Evolutionary conservation across 2,113 vertebrate genomes (phyloP).

Genomic region (Platanista minor): DNA sequence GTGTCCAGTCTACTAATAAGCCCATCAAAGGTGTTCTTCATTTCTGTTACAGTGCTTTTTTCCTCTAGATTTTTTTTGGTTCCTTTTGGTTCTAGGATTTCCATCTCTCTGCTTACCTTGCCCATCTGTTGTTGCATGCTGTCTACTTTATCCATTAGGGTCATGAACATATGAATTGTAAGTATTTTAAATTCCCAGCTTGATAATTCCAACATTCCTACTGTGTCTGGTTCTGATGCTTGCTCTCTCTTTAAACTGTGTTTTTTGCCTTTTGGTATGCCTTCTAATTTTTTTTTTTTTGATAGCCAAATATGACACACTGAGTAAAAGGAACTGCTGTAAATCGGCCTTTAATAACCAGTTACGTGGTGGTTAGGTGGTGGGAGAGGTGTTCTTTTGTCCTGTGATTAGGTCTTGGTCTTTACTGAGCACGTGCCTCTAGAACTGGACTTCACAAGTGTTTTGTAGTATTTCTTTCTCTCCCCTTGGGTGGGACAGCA

Average conservation of each 20-base stretch:
- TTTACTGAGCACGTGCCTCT: too few relatives aligned
- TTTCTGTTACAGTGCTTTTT: background rate
- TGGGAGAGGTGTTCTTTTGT: fast-evolving
- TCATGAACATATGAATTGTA: too few relatives aligned
- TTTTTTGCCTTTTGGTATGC: background rate
- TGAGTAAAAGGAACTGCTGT: background rate
- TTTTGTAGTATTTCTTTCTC: background rate
- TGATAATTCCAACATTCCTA: background rate
- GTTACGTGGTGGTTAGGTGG: too few relatives aligned
- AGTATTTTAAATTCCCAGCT: background rate
- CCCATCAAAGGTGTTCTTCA: background rate
- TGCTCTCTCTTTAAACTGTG: background rate
- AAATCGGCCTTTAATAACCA: background rate
- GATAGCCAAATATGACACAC: too few relatives aligned
- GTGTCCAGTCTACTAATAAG: too few relatives aligned
- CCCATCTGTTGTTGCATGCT: too few relatives aligned
- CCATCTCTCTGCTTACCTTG: background rate
- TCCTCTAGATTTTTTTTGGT: background rate
- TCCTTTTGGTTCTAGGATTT: background rate
- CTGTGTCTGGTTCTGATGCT: fast-evolving
- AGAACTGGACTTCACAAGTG: background rate
- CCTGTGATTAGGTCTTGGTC: fast-evolving
- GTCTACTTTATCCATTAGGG: too few relatives aligned
- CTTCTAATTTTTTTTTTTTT: background rate
- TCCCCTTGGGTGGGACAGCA: background rate